Evolutionary conservation across 2,113 vertebrate genomes (phyloP), one percentile per base, ranked within the genome.

Genomic region (Pitta sordida): DNA sequence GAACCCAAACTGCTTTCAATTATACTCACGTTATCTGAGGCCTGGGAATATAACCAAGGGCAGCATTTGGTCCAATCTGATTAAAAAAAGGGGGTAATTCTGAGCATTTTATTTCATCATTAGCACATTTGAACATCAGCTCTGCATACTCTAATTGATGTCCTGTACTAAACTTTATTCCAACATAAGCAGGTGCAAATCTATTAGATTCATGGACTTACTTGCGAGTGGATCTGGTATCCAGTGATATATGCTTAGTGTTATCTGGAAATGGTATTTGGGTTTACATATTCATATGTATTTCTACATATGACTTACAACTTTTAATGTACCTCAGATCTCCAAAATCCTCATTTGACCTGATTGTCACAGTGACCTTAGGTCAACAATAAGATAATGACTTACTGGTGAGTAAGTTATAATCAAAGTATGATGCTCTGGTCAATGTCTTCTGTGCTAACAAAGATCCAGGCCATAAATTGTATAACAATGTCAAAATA

Each of bases 1-100:
- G 95, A 95, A 93, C 90, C 52, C 82, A 91, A 91, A 83, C 60
- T 84, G 37, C 53, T 90, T 95, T 88, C 90, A 88, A 80, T 95
- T 96, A 88, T 68, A 88, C 32, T 70, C 53, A 13, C 90, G 71
- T 89, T 95, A 83, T 91, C 74, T 85, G 84, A 93, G 67, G 68
- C 73, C 68, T 83, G 59, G n/a, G 34, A 77, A 63, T 70, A 65
- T 90, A 96, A 94, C 86, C 3, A 13, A 95, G 80, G 64, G 39
- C 52, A 90, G 36, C 11, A 86, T 88, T 90, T 92, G 86, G 71
- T 64, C 68, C 80, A 86, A 71, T 81, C 71, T 88, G 53, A 93
- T 95, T n/a, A n/a, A 91, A 95, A 93, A 91, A 81, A 84, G 24
- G 70, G 71, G 74, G 53, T 41, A 10, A 91, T 82, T 93, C 70